These are phyloP conservation scores for Scaptomyza caliginosa DNA, from an alignment of 2,888 invertebrate species.

Conservation along the genomic window DNA sequence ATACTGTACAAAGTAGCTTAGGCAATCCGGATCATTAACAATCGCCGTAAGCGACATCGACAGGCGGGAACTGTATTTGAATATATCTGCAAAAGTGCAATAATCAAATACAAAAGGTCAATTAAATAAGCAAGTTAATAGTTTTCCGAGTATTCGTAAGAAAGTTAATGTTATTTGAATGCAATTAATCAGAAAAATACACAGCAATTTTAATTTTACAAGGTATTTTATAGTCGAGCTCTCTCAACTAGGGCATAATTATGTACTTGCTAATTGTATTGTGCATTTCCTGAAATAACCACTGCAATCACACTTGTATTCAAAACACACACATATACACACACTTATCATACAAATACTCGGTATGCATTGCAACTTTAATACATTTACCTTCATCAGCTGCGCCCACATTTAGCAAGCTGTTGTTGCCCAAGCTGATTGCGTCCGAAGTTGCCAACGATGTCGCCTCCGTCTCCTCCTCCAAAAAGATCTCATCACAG, in stretches of 20 bases:
- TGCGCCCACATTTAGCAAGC: slow-evolving; percentile 55
- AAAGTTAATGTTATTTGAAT: too few species aligned
- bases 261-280: background rate
- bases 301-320: slow-evolving; percentile 2
- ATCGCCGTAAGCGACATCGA: slow-evolving; percentile 91
- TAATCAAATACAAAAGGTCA: slow-evolving; percentile 29
- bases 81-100: slow-evolving; percentile 66
- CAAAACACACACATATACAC: slow-evolving; percentile 12
- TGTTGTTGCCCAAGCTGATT: slow-evolving; percentile 57
- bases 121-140: slow-evolving; percentile 26
- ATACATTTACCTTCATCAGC: slow-evolving; percentile 65
- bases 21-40: slow-evolving; percentile 90
- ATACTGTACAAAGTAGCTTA: slow-evolving; percentile 93
- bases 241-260: background rate
- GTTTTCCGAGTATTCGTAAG: background rate
- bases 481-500: slow-evolving; percentile 80
- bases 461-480: slow-evolving; percentile 50
- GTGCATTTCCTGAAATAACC: slow-evolving; percentile 24
- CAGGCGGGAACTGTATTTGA: slow-evolving; percentile 85
- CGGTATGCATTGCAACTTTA: slow-evolving; percentile 8
- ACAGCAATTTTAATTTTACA: background rate
- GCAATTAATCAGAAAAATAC: too few species aligned
- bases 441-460: slow-evolving; percentile 44
- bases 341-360: background rate
- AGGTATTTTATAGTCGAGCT: background rate